Evolutionary conservation across 1,140 invertebrate genomes (phyloP).

Genomic region (Latrodectus geometricus): DNA sequence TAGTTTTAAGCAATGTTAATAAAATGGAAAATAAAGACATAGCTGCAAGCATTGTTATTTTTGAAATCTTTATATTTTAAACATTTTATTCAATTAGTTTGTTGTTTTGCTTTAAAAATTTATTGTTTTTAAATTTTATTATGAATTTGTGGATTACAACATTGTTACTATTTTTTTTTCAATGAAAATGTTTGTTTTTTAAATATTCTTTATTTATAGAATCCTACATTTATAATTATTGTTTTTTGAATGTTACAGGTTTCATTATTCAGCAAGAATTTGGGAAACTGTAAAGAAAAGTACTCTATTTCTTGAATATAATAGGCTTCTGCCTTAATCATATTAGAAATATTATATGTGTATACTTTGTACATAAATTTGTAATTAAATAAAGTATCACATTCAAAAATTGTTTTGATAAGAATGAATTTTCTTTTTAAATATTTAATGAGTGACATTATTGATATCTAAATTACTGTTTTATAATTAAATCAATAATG

Average conservation of each 20-base stretch:
- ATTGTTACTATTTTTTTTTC: background rate
- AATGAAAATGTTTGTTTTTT: background rate
- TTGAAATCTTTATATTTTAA: too few relatives aligned
- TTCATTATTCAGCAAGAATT: conserved; percentile 82
- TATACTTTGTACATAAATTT: background rate
- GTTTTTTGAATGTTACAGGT: conserved; percentile 70
- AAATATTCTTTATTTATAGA: conserved; percentile 33
- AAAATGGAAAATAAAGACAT: too few relatives aligned
- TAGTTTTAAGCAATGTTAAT: too few relatives aligned
- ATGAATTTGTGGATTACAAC: background rate
- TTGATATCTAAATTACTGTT: background rate
- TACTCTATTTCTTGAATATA: conserved; percentile 84
- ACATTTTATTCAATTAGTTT: too few relatives aligned
- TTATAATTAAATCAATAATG: too few relatives aligned
- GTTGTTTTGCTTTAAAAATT: too few relatives aligned
- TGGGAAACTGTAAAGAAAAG: conserved; percentile 87
- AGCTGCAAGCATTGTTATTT: too few relatives aligned
- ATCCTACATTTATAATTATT: background rate
- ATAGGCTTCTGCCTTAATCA: conserved; percentile 43
- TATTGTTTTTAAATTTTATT: too few relatives aligned
- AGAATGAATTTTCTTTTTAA: too few relatives aligned
- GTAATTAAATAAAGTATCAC: background rate
- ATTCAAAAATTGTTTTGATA: background rate
- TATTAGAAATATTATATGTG: background rate
- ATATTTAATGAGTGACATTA: background rate